phyloP scores from a whole-genome alignment of 2,888 invertebrate genomes.

The Heteropelma amictum region DNA sequence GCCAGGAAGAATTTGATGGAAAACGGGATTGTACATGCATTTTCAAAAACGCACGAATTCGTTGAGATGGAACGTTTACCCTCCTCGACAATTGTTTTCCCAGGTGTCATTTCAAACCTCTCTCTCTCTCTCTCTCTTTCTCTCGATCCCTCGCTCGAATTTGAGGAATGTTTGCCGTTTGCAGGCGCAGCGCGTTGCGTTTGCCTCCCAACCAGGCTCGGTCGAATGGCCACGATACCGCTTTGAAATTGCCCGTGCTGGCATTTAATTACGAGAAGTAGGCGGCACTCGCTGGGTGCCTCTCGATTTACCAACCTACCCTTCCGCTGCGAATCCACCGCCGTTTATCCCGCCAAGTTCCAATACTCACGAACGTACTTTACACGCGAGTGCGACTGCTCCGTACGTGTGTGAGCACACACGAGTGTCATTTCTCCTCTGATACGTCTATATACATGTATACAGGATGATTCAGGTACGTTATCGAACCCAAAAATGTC shows the following conservation, averaged over 20 bases:
- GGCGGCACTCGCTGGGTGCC: conserved; percentile 58
- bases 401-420: not conserved
- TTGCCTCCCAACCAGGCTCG: conserved; percentile 58
- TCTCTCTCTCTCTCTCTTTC: no score
- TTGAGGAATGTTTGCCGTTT: conserved; percentile 13
- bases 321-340: not conserved
- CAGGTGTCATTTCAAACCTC: not conserved
- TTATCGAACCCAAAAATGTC: no score
- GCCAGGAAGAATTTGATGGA: no score
- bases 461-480: no score
- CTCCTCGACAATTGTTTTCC: not conserved
- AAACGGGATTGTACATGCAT: no score
- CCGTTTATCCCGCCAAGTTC: not conserved
- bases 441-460: no score
- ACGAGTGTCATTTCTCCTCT: no score
- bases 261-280: conserved; percentile 77
- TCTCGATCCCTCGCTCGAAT: no score
- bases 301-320: conserved; percentile 29
- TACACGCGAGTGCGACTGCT: not conserved
- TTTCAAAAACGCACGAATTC: no score
- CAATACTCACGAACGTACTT: conserved; percentile 1
- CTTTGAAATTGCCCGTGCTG: conserved; percentile 72
- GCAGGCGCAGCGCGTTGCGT: conserved; percentile 22
- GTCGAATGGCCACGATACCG: conserved; percentile 67
- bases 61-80: no score